Evolutionary conservation across 2,888 invertebrate genomes (phyloP), one percentile per base, ranked within the genome.

Genomic region (Conops quadrifasciatus): DNA sequence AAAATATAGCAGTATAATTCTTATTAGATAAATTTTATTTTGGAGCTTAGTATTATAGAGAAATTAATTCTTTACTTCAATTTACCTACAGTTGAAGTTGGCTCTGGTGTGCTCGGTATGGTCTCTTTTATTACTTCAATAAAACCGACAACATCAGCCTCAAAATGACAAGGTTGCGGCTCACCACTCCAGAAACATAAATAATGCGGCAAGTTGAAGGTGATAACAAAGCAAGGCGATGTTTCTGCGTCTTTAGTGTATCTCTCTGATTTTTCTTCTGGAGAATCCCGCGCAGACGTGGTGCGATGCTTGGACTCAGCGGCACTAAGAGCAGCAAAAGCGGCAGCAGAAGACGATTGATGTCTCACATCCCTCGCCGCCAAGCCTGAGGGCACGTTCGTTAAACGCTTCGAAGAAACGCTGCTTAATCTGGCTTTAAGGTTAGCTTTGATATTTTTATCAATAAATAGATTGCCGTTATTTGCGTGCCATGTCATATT

Each of bases 401-500:
- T 49, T 49, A 49, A 21, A 19, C 53, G 4, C 24, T 21, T 56
- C 21, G 21, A 11, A n/a, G n/a, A n/a, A n/a, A 21, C 21, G 19
- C 11, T 5, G 53, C 53, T 56, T 56, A 56, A 11, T 56, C 19
- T 56, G 11, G 53, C 2, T 19, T 0, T 21, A 16, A 63, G 1
- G n/a, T 47, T 7, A 2, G 59, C 71, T 13, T 53, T 24, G 24
- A 80, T 3, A 7, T 78, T 68, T 4, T 73, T 68, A 47, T 78
- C 66, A 0, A 75, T 65, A 19, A 78, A 58, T 21, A 82, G 28
- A 2, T 78, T 28, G 0, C 77, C 76, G 0, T 77, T 71, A 47
- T 80, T 74, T 30, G 77, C 75, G 56, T 83, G 82, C 75, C 81
- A 78, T 0, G 81, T 76, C 53, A 84, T 77, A 56, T 82, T 84